Evolutionary conservation across 2,888 invertebrate species (phyloP).

Genomic region (Drosophila paucipuncta): DNA sequence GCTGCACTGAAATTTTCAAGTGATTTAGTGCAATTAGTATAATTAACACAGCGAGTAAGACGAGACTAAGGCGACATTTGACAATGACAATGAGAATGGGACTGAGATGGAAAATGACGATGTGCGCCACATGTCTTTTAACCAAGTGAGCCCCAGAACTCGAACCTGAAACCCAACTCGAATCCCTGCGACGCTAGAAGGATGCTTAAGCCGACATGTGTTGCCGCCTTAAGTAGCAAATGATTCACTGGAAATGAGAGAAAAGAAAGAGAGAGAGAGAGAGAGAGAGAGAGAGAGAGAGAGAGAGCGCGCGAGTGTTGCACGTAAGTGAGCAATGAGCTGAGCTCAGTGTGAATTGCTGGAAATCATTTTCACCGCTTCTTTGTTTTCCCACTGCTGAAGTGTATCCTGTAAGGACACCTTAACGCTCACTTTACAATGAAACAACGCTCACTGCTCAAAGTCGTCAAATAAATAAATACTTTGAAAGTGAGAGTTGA

Average conservation of each 20-base stretch:
- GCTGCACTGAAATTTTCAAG: constrained; percentile 65
- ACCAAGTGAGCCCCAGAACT: constrained; percentile 37
- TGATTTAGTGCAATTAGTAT: constrained; percentile 81
- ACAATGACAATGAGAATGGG: constrained; percentile 54
- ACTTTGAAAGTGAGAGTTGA: constrained; percentile 18
- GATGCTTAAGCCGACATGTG: constrained; percentile 75
- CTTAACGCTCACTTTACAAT: constrained; percentile 1
- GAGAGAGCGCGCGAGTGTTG: neutral
- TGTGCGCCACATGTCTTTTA: constrained; percentile 67
- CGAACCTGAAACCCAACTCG: constrained; percentile 21
- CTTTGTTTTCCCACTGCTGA: constrained; percentile 28
- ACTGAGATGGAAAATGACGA: constrained; percentile 16
- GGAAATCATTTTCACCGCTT: constrained; percentile 26
- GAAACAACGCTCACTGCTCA: neutral
- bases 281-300: neutral
- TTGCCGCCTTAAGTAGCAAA: constrained; percentile 61
- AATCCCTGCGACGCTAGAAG: constrained; percentile 14
- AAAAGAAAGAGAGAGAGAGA: neutral
- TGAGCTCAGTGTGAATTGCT: constrained; percentile 26
- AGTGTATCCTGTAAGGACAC: constrained; percentile 20
- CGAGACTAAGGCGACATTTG: constrained; percentile 75
- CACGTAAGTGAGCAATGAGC: constrained; percentile 25
- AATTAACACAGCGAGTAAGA: constrained; percentile 77
- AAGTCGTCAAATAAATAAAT: constrained; percentile 22
- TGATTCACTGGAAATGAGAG: constrained; percentile 49